These are phyloP conservation scores for Podarcis cretensis DNA, from an alignment of 2,113 vertebrate genomes.

Conservation along the genomic window DNA sequence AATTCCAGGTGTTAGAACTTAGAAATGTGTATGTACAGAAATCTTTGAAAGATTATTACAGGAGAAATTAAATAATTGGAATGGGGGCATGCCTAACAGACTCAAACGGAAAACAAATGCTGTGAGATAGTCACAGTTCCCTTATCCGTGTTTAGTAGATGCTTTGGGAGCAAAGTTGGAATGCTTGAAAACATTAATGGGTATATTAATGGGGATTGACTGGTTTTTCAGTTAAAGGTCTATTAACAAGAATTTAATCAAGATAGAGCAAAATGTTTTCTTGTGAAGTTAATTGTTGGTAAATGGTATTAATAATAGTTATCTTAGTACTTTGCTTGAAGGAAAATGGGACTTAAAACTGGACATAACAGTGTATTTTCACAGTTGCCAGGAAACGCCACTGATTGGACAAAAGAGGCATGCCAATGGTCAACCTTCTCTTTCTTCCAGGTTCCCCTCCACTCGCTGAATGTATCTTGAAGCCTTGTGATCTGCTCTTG, in stretches of 20 bases:
- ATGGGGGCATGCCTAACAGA: not conserved
- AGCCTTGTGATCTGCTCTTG: not conserved
- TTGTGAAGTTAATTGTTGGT: slow-evolving; percentile 36
- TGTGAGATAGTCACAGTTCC: not conserved
- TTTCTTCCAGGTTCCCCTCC: not conserved
- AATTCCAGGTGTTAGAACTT: not conserved
- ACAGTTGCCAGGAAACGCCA: not conserved
- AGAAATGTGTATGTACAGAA: not conserved
- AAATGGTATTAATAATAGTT: slow-evolving; percentile 46
- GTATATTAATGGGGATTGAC: slow-evolving; percentile 40
- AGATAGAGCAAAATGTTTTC: slow-evolving; percentile 47
- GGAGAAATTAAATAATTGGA: not conserved
- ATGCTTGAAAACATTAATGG: slow-evolving; percentile 30
- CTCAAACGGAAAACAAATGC: not conserved
- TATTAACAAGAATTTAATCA: slow-evolving; percentile 51
- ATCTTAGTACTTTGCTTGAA: slow-evolving; percentile 35
- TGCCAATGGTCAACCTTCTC: not conserved
- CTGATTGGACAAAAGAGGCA: not conserved
- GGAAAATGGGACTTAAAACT: slow-evolving; percentile 33
- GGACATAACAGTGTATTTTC: not conserved
- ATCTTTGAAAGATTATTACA: not conserved
- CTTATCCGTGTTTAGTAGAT: rapidly evolving
- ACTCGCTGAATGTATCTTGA: not conserved
- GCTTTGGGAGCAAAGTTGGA: slow-evolving; percentile 9
- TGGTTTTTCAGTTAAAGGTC: slow-evolving; percentile 49